These are phyloP conservation scores for Ailurus styani DNA, from an alignment of 2,113 vertebrate species.

Conservation along the genomic window DNA sequence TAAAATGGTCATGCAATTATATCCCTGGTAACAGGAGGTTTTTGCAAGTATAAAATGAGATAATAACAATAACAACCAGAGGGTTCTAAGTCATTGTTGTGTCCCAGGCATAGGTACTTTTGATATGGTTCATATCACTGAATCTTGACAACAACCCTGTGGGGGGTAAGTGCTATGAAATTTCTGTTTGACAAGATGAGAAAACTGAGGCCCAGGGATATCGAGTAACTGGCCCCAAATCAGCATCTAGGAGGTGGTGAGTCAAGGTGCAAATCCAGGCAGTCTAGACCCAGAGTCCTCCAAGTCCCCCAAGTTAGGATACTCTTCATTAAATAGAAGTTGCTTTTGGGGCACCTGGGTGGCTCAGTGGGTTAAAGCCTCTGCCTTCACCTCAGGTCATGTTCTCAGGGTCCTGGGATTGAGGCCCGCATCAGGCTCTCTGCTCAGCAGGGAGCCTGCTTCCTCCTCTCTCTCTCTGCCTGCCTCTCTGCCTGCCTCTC, in stretches of 20 bases:
- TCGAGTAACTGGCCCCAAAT: not conserved
- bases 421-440: too few relatives aligned
- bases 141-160: not conserved
- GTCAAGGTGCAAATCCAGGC: not conserved
- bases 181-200: not conserved
- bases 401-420: too few relatives aligned
- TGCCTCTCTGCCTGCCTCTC: too few relatives aligned
- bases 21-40: not conserved
- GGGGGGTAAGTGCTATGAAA: not conserved
- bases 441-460: too few relatives aligned
- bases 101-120: not conserved
- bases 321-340: not conserved
- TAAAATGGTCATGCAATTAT: not conserved
- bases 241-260: not conserved
- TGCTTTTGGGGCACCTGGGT: too few relatives aligned
- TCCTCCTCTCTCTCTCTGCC: too few relatives aligned
- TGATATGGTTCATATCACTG: not conserved
- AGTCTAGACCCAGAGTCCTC: not conserved
- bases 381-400: too few relatives aligned
- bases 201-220: not conserved
- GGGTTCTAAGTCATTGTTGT: not conserved
- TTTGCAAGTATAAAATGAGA: conserved; percentile 14
- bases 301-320: not conserved
- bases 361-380: too few relatives aligned
- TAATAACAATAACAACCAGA: not conserved